Conservation (phyloP, 2,113 vertebrate genomes). For the Chunga burmeisteri region DNA sequence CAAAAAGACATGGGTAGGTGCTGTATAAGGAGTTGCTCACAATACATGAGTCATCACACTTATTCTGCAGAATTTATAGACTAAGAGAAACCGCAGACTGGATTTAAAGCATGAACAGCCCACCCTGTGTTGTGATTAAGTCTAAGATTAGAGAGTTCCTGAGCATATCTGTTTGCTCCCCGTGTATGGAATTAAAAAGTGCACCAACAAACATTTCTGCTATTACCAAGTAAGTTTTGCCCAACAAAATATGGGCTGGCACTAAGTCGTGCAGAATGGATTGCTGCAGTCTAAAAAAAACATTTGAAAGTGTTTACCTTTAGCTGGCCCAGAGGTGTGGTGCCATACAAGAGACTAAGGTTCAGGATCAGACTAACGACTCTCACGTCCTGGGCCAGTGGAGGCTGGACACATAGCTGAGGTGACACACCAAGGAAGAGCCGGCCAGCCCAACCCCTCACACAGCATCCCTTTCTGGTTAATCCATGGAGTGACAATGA, state of each 20-base stretch:
- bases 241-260: neutral
- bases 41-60: constrained; percentile 13
- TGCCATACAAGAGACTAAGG: constrained; percentile 74
- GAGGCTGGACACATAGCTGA: constrained; percentile 74
- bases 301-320: constrained; percentile 73
- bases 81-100: constrained; percentile 13
- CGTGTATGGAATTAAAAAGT: neutral
- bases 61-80: neutral
- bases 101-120: neutral
- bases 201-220: neutral
- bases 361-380: constrained; percentile 71
- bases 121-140: neutral
- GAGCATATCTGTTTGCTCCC: neutral
- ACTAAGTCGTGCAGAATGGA: neutral
- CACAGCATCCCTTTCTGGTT: constrained; percentile 75
- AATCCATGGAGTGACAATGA: constrained; percentile 74
- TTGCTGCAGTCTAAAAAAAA: constrained; percentile 66
- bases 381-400: constrained; percentile 69
- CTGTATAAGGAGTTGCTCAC: neutral
- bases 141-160: neutral
- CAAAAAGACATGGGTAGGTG: neutral
- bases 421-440: constrained; percentile 71
- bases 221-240: neutral
- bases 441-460: constrained; percentile 73
- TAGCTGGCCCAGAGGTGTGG: constrained; percentile 70